These are phyloP conservation scores for Antechinus stuartii DNA, from an alignment of 2,113 vertebrate species.

Conservation along the genomic window DNA sequence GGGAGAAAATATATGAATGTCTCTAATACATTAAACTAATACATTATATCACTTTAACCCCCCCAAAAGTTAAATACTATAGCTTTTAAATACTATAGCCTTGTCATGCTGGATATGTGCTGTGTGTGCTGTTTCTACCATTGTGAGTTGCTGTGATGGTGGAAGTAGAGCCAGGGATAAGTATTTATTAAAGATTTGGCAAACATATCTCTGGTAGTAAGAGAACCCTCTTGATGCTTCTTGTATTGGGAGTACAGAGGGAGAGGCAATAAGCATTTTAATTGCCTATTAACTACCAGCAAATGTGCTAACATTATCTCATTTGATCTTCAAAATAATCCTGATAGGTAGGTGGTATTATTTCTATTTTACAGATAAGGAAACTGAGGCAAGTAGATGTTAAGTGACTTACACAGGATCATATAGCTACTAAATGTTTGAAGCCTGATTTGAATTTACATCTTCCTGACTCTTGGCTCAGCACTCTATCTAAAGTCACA, in stretches of 20 bases:
- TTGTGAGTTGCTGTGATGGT: background rate
- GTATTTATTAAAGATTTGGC: background rate
- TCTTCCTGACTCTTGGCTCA: background rate
- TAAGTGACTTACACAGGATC: background rate
- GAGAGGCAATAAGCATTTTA: background rate
- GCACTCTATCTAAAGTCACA: background rate
- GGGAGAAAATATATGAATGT: background rate
- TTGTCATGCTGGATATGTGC: background rate
- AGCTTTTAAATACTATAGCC: background rate
- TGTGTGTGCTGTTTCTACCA: background rate
- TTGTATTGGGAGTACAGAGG: background rate
- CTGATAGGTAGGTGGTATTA: background rate
- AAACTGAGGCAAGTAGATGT: background rate
- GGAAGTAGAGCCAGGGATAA: too few species aligned
- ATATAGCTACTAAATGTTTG: background rate
- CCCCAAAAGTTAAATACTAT: background rate
- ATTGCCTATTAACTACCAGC: background rate
- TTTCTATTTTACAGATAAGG: background rate
- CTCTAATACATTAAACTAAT: background rate
- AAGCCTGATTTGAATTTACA: background rate
- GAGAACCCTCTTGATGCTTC: background rate
- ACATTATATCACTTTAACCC: slow-evolving; percentile 7
- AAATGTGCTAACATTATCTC: background rate
- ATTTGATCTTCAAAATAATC: background rate
- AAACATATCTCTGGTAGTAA: background rate